These are phyloP conservation scores for Cotesia chilonis DNA, from an alignment of 1,140 invertebrate species.

Conservation along the genomic window DNA sequence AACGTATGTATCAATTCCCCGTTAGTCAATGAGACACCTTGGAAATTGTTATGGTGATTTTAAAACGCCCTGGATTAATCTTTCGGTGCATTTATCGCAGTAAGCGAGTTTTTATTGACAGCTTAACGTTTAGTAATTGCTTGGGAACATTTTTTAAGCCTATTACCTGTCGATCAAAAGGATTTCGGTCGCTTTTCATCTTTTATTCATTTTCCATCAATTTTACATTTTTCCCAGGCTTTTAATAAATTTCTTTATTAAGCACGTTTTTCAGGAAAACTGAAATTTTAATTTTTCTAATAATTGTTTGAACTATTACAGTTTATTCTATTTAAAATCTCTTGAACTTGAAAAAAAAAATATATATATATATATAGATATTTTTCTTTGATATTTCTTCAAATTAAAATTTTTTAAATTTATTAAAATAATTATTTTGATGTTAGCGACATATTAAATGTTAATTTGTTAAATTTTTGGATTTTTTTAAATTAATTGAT, in stretches of 20 bases:
- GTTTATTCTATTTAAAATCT: too few species aligned
- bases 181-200: neutral
- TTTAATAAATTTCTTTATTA: neutral
- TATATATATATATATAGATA: too few species aligned
- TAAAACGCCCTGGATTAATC: constrained; percentile 13
- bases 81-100: neutral
- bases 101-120: neutral
- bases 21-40: neutral
- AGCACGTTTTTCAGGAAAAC: too few species aligned
- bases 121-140: constrained; percentile 13
- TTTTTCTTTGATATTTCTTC: too few species aligned
- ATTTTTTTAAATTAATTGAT: too few species aligned
- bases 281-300: too few species aligned
- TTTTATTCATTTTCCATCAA: neutral
- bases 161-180: neutral
- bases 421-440: too few species aligned
- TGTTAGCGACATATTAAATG: too few species aligned
- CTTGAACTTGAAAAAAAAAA: too few species aligned
- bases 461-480: too few species aligned
- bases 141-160: constrained; percentile 3
- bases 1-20: constrained; percentile 15
- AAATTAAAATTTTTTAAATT: too few species aligned
- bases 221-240: neutral
- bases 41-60: neutral
- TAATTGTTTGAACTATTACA: too few species aligned